Evolutionary conservation across 2,113 vertebrate species (phyloP), one percentile per base, ranked within the genome.

Genomic region (Gymnarchus niloticus): DNA sequence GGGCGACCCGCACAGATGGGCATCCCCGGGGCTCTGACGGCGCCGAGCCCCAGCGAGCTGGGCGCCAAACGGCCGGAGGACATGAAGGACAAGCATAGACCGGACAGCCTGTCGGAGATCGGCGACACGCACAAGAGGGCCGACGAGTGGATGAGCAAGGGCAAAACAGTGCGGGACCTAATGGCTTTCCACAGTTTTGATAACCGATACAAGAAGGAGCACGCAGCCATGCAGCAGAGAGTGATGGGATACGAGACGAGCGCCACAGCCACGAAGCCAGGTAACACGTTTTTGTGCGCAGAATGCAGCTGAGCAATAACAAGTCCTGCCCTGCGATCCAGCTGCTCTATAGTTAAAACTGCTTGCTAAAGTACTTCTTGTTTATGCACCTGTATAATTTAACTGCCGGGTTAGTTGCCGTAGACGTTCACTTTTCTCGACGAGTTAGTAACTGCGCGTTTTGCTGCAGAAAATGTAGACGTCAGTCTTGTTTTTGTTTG

Each of bases 141-240:
- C 0, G 95, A 96, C 78, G 96, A 97, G 21, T 97, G 97, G 94
- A 90, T 93, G 25, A 90, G 88, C 87, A 92, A 94, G 65, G 93
- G 95, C 86, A 97, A 95, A 83, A 97, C 96, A 0, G 96, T 95
- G 77, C 89, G 96, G 83, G 96, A 97, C 91, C 93, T 97, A 89
- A 96, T 98, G 94, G 94, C 95, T 89, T 90, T 96, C 91, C 95
- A 96, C 89, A 86, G 96, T 21, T 96, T 96, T 92, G 96, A 97
- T 87, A 88, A 87, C 93, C 91, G 97, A 87, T 96, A 96, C 86
- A 97, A 96, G 92, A 98, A 97, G 91, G 97, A 97, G 56, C 94
- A 96, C 91, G 92, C 93, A 84, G 88, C 92, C 23, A 88, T 92
- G 88, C 92, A 91, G 89, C 93, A 91, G 88, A 90, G 96, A 87